A percentile compares a stretch with the other conserved stretches of the same genome.
Evolutionary conservation across 2,888 invertebrate genomes (phyloP).

Genomic region (Theretra japonica): DNA sequence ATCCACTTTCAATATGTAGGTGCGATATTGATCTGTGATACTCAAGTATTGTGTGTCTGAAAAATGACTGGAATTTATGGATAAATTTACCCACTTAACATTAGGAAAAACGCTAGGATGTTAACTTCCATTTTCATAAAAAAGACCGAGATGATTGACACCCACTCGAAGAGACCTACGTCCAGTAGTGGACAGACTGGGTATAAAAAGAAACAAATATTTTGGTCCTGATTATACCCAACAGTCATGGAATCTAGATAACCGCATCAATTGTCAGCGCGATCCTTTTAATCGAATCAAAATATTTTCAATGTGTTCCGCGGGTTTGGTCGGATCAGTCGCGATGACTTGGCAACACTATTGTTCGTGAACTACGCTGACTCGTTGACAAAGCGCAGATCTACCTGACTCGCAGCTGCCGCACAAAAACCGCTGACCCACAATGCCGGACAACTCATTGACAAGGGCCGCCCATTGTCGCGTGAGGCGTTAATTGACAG

Average conservation of each 20-base stretch:
- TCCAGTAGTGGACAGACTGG: no score
- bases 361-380: conserved; percentile 18
- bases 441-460: conserved; percentile 33
- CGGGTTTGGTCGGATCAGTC: conserved; percentile 7
- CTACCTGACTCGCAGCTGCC: conserved; percentile 56
- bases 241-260: background rate
- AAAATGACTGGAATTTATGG: no score
- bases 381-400: conserved; percentile 39
- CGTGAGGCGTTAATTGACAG: conserved; percentile 22
- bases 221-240: background rate
- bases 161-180: no score
- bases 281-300: conserved; percentile 15
- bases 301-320: background rate
- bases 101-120: no score
- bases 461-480: conserved; percentile 15
- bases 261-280: background rate
- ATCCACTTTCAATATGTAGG: no score
- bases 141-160: no score
- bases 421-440: conserved; percentile 34
- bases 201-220: background rate
- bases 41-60: no score
- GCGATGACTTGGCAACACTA: background rate
- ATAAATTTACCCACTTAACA: no score
- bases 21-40: no score
- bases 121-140: no score